phyloP scores from a whole-genome alignment of 2,888 invertebrate genomes.

The Ecdyonurus torrentis region DNA sequence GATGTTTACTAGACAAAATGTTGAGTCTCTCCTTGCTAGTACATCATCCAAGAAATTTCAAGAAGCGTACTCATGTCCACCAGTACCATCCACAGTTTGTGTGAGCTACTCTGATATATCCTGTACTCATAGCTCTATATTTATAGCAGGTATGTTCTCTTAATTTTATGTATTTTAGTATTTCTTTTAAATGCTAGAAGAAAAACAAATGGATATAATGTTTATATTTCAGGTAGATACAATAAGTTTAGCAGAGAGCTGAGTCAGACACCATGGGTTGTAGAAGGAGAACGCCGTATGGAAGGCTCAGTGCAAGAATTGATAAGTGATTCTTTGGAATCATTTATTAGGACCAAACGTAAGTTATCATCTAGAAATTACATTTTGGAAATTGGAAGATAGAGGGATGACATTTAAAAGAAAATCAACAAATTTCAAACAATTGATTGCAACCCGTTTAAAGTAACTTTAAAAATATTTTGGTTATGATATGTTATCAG shows the following conservation, averaged over 20 bases:
- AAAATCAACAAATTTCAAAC: no score
- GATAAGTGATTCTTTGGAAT: conserved; percentile 48
- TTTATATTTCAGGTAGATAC: conserved; percentile 44
- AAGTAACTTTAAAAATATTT: no score
- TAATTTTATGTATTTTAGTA: conserved; percentile 18
- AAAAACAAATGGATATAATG: no score
- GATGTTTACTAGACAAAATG: conserved; percentile 45
- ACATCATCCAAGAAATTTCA: conserved; percentile 32
- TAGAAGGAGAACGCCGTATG: conserved; percentile 60
- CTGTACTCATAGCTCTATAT: conserved; percentile 41
- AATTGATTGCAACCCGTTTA: no score
- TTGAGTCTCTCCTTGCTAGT: conserved; percentile 35
- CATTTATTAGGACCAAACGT: conserved; percentile 38
- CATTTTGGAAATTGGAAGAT: no score
- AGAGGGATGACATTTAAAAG: no score
- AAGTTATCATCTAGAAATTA: no score
- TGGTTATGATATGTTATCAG: no score
- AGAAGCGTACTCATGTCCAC: conserved; percentile 34
- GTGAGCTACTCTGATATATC: conserved; percentile 33
- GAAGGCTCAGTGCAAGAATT: conserved; percentile 85
- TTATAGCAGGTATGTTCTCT: conserved; percentile 36
- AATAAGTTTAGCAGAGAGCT: conserved; percentile 66
- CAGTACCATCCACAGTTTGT: conserved; percentile 26
- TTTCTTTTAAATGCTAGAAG: no score
- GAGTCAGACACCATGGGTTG: conserved; percentile 89